Evolutionary conservation across 2,888 invertebrate genomes (phyloP).

Genomic region (Zootermopsis nevadensis): DNA sequence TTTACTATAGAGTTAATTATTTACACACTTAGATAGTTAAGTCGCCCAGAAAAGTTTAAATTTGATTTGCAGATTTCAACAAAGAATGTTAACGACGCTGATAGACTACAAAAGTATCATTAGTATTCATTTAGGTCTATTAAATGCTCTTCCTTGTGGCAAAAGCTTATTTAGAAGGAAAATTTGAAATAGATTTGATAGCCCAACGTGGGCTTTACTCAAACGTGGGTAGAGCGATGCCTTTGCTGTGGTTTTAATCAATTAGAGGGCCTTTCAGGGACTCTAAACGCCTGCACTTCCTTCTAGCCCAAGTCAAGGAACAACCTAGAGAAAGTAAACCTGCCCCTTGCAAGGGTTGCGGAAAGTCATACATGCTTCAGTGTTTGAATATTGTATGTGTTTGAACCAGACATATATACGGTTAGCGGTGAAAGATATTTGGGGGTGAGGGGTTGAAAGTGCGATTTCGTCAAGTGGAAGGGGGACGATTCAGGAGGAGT

Average conservation of each 20-base stretch:
- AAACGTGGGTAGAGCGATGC: not conserved
- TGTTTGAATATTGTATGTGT: slow-evolving; percentile 16
- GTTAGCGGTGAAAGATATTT: not conserved
- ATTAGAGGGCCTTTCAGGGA: not conserved
- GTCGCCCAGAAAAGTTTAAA: too few species aligned
- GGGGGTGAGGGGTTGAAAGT: not conserved
- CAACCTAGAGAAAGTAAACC: not conserved
- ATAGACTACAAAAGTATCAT: too few species aligned
- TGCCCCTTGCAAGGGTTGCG: not conserved
- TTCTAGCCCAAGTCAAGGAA: not conserved
- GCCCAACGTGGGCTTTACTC: too few species aligned
- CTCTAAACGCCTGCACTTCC: not conserved
- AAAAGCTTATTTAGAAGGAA: too few species aligned
- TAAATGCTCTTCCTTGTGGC: too few species aligned
- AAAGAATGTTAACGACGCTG: too few species aligned
- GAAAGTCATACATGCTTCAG: not conserved
- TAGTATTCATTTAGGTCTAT: too few species aligned
- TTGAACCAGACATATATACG: not conserved
- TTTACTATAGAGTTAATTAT: too few species aligned
- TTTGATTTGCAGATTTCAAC: too few species aligned
- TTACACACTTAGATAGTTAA: too few species aligned
- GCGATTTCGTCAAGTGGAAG: not conserved
- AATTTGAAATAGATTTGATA: too few species aligned
- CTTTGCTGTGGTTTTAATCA: not conserved
- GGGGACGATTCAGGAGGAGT: not conserved